Conservation (phyloP, 2,797 vertebrate genomes). For the Rhinichthys osculus region DNA sequence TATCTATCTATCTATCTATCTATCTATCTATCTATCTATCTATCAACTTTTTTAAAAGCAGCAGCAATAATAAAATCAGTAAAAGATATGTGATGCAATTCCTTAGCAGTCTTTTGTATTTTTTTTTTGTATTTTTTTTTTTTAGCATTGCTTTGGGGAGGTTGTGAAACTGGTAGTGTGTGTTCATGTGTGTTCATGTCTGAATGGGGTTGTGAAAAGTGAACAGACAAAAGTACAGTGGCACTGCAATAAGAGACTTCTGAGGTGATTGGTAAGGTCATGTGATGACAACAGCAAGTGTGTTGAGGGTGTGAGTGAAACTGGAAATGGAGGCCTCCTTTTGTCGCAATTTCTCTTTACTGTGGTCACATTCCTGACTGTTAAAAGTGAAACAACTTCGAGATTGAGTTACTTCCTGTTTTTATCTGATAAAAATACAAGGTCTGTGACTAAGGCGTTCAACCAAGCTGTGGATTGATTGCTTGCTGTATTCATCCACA, state of each 20-base stretch:
- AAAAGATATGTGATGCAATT: not conserved
- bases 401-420: constrained; percentile 10
- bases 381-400: not conserved
- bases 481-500: constrained; percentile 29
- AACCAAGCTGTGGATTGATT: constrained; percentile 17
- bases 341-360: not conserved
- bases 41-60: not conserved
- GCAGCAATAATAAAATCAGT: not conserved
- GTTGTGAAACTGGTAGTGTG: not conserved
- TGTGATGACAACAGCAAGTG: constrained; percentile 29
- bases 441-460: constrained; percentile 20
- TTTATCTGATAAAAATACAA: not conserved
- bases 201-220: constrained; percentile 11
- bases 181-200: not conserved
- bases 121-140: not conserved
- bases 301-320: not conserved
- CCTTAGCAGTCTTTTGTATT: not conserved
- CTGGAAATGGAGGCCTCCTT: not conserved
- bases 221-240: not conserved
- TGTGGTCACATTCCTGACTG: not conserved
- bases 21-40: too few species aligned
- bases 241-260: constrained; percentile 20
- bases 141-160: not conserved
- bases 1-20: too few species aligned
- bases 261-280: not conserved